Evolutionary conservation across 2,797 vertebrate genomes (phyloP).

Genomic region (Crocodylus rhombifer): DNA sequence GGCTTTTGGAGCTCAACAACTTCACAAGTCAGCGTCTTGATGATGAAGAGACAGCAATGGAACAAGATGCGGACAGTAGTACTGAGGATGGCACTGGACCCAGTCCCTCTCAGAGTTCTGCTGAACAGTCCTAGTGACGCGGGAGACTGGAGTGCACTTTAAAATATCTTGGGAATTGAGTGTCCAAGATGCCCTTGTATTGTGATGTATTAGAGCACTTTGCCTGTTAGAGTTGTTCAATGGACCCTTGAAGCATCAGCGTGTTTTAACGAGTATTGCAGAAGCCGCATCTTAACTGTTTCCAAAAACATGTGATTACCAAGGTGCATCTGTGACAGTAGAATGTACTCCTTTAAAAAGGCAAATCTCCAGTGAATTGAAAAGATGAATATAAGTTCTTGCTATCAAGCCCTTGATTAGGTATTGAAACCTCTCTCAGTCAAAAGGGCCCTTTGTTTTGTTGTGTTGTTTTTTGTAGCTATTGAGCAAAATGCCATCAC

Average conservation of each 20-base stretch:
- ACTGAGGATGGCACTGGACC: slow-evolving; percentile 82
- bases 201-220: slow-evolving; percentile 81
- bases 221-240: slow-evolving; percentile 67
- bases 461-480: slow-evolving; percentile 66
- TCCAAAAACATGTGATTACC: neutral
- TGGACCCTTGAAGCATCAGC: slow-evolving; percentile 69
- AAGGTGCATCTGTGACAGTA: slow-evolving; percentile 51
- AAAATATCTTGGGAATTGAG: slow-evolving; percentile 68
- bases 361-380: slow-evolving; percentile 52
- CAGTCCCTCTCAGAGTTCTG: slow-evolving; percentile 82
- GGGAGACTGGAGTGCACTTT: slow-evolving; percentile 78
- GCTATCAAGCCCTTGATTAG: slow-evolving; percentile 51
- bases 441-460: slow-evolving; percentile 63
- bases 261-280: slow-evolving; percentile 71
- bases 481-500: slow-evolving; percentile 60
- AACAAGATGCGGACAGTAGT: slow-evolving; percentile 95
- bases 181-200: slow-evolving; percentile 73
- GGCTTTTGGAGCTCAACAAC: slow-evolving; percentile 97
- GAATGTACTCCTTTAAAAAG: slow-evolving; percentile 71
- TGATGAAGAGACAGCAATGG: slow-evolving; percentile 93
- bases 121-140: slow-evolving; percentile 82
- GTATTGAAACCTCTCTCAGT: slow-evolving; percentile 38
- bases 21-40: slow-evolving; percentile 96
- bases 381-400: neutral
- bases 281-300: slow-evolving; percentile 66